Evolutionary conservation across 2,888 invertebrate species (phyloP).

Genomic region (Callosobruchus maculatus): DNA sequence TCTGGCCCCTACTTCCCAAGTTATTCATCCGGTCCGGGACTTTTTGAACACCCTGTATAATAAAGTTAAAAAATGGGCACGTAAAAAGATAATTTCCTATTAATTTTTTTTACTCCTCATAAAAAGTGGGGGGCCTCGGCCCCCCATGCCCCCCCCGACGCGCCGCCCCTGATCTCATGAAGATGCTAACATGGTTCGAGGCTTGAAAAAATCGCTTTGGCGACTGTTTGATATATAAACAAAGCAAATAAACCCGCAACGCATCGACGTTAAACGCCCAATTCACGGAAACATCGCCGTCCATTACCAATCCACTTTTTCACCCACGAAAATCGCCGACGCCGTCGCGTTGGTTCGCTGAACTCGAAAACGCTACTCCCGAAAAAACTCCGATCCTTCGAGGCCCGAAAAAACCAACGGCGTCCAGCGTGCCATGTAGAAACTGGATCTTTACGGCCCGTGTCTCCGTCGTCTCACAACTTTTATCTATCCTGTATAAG

Average conservation of each 20-base stretch:
- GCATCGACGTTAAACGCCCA: not conserved
- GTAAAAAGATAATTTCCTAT: too few species aligned
- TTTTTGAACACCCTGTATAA: too few species aligned
- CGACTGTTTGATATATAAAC: too few species aligned
- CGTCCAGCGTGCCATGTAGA: not conserved
- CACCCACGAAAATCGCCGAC: not conserved
- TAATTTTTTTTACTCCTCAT: too few species aligned
- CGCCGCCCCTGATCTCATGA: too few species aligned
- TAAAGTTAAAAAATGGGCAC: too few species aligned
- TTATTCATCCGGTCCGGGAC: too few species aligned
- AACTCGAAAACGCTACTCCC: not conserved
- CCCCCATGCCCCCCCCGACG: too few species aligned
- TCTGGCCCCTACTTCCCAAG: too few species aligned
- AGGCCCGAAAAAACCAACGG: not conserved
- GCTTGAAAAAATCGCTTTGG: too few species aligned
- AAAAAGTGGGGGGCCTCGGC: too few species aligned
- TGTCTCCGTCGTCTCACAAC: not conserved
- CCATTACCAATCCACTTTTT: not conserved
- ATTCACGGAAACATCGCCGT: not conserved
- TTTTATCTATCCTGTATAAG: slow-evolving; percentile 27
- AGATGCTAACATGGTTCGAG: too few species aligned
- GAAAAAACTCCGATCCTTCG: not conserved
- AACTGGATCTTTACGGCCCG: not conserved
- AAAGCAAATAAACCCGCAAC: not conserved
- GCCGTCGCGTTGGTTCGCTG: not conserved